Evolutionary conservation across 2,113 vertebrate genomes (phyloP), one percentile per base, ranked within the genome.

Genomic region (Cygnus buccinator): DNA sequence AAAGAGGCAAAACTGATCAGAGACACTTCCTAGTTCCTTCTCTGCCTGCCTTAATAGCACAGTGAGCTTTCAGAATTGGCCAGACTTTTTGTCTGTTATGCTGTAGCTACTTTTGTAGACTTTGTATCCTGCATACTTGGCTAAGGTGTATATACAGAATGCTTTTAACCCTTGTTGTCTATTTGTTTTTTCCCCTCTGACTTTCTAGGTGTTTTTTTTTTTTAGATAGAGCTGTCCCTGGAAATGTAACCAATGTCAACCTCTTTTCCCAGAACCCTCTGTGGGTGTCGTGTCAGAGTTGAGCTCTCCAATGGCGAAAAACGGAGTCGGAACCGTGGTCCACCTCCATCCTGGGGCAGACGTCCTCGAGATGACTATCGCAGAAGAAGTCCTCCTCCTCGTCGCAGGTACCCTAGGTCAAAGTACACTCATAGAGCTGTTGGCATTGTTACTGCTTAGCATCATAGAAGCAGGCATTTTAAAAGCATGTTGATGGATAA

Each of bases 221-320:
- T n/a, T 11, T 5, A 0, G 0, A 2, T 35, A 22, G 26, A 2
- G 13, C 31, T 22, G 2, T 41, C 65, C 9, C 4, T 46, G 57
- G 33, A 4, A 12, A 0, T 1, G 14, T 94, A 12, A 96, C 22
- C 0, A 0, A 9, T 10, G 21, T 35, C 18, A 0, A 0, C 37
- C 6, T 82, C 43, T 86, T 15, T 89, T 25, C 7, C 10, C 76
- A 99, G 99, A 91, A 99, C 98, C 9, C 97, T 99, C 13, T 99
- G 99, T 95, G 99, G 99, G 82, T 99, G 99, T 89, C 98, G 99
- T 3, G 99, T 99, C 46, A 98, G 99, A 19, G 99, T 99, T 91
- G 99, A 99, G 93, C 97, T 99, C 44, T 99, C 99, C 54, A 99
- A 99, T 28, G 99, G 99, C 17, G 99, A 99, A 93, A 99, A 99